A percentile compares a stretch with the other conserved stretches of the same genome.
Evolutionary conservation across 2,113 vertebrate genomes (phyloP).

Genomic region (Oncorhynchus gorbuscha): DNA sequence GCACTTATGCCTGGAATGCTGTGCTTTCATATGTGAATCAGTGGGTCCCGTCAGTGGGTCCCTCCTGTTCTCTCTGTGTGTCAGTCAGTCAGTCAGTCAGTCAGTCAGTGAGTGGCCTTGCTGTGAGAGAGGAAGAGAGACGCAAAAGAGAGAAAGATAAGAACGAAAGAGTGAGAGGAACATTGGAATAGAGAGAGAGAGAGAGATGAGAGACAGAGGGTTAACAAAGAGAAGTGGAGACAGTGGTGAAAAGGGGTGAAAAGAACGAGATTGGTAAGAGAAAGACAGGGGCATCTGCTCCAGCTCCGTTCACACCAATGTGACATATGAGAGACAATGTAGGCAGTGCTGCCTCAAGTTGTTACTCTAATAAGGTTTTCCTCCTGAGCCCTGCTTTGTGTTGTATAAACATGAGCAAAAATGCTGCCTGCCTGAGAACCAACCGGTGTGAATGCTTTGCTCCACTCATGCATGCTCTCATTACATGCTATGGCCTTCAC

Average conservation of each 20-base stretch:
- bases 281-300: slow-evolving; percentile 42
- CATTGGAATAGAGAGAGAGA: background rate
- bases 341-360: slow-evolving; percentile 18
- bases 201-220: background rate
- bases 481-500: background rate
- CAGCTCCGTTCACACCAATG: slow-evolving; percentile 26
- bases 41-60: background rate
- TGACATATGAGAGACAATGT: slow-evolving; percentile 39
- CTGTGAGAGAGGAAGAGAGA: background rate
- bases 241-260: slow-evolving; percentile 14
- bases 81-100: slow-evolving; percentile 1
- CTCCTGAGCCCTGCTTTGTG: background rate
- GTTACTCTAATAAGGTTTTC: slow-evolving; percentile 49
- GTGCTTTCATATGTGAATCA: slow-evolving; percentile 23
- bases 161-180: background rate
- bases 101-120: background rate
- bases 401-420: slow-evolving; percentile 23
- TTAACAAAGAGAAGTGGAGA: slow-evolving; percentile 17
- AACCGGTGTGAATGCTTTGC: background rate
- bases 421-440: background rate
- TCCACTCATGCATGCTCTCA: background rate
- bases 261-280: slow-evolving; percentile 2
- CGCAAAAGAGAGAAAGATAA: background rate
- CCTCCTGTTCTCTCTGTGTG: background rate
- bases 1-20: slow-evolving; percentile 37